Evolutionary conservation across 1,140 invertebrate species (phyloP).

Genomic region (Eriocheir sinensis): DNA sequence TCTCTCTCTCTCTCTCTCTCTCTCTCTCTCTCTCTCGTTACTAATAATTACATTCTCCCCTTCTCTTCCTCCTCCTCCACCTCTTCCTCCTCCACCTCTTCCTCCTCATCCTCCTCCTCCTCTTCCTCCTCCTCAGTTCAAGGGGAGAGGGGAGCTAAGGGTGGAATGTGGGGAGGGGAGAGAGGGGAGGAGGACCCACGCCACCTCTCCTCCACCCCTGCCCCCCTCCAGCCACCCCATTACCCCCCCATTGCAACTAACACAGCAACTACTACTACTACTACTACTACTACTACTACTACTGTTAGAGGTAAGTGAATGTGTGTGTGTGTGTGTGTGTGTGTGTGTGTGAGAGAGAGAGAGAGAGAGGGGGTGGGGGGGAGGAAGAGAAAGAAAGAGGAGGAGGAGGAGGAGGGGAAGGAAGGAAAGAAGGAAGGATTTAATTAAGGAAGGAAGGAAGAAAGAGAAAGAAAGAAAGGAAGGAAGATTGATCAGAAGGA

Average conservation of each 20-base stretch:
- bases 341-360: neutral
- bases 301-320: neutral
- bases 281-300: conserved; percentile 41
- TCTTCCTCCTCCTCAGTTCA: too few species aligned
- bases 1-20: too few species aligned
- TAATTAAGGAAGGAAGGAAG: neutral
- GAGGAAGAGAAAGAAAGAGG: too few species aligned
- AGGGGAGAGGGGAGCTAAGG: neutral
- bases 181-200: neutral
- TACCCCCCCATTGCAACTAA: neutral
- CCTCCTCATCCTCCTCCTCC: neutral
- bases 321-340: neutral
- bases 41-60: neutral
- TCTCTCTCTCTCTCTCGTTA: neutral
- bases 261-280: conserved; percentile 33
- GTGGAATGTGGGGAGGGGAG: neutral
- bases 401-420: too few species aligned
- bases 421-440: neutral
- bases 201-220: neutral
- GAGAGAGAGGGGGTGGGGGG: neutral
- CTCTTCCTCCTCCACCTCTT: too few species aligned
- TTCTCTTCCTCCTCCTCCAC: neutral
- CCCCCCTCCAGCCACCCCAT: neutral
- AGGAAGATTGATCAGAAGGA: neutral
- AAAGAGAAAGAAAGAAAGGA: neutral